phyloP scores from a whole-genome alignment of 2,888 invertebrate genomes.

The Acrocyrtus sp. region DNA sequence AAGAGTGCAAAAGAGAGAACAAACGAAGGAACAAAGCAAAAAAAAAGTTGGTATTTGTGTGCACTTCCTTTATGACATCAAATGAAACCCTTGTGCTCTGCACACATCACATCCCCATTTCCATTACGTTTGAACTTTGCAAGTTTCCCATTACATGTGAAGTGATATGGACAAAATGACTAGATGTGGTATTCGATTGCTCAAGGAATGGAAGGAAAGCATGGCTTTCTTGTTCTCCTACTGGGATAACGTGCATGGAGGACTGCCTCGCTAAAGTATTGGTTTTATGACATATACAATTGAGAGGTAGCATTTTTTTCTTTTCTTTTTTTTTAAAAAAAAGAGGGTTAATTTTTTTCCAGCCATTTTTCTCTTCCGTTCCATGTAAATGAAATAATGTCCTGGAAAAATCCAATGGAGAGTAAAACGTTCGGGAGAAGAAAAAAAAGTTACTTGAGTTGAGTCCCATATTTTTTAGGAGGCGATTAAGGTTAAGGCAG shows the following conservation, averaged over 20 bases:
- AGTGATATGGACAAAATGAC: slow-evolving; percentile 49
- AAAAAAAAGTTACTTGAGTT: no score
- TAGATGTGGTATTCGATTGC: slow-evolving; percentile 36
- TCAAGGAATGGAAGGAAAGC: background rate
- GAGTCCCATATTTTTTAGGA: no score
- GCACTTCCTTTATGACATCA: slow-evolving; percentile 35
- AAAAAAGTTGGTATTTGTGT: slow-evolving; percentile 23
- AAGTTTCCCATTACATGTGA: slow-evolving; percentile 38
- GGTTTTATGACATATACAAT: no score
- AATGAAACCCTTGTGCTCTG: slow-evolving; percentile 28
- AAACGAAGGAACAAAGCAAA: slow-evolving; percentile 20
- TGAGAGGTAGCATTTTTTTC: no score
- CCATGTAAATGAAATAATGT: background rate
- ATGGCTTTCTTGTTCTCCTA: background rate
- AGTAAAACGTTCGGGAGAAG: background rate
- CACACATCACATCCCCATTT: slow-evolving; percentile 27
- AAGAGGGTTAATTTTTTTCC: no score
- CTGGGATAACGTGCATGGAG: background rate
- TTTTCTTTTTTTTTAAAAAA: no score
- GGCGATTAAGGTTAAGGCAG: no score
- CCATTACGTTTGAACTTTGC: slow-evolving; percentile 28
- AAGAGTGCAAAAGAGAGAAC: slow-evolving; percentile 13
- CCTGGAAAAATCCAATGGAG: background rate
- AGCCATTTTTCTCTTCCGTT: background rate
- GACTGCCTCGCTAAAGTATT: background rate